Conservation (phyloP, 2,797 vertebrate genomes). For the Dendrocincla fuliginosa region DNA sequence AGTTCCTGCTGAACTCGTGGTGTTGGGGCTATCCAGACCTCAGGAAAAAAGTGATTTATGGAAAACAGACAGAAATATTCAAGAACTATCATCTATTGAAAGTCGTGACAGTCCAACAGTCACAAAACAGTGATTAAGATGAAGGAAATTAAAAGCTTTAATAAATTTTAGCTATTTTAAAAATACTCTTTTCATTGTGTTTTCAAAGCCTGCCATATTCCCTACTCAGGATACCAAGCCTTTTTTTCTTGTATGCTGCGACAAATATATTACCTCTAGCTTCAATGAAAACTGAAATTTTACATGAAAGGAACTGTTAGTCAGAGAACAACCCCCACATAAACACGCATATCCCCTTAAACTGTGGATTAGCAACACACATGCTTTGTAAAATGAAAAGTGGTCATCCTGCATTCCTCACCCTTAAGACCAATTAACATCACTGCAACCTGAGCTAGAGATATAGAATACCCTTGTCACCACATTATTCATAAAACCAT, state of each 20-base stretch:
- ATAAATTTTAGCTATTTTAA: neutral
- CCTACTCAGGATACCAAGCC: neutral
- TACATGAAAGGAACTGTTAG: neutral
- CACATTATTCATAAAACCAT: neutral
- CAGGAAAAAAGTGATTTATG: neutral
- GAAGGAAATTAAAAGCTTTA: neutral
- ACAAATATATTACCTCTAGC: neutral
- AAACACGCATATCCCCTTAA: neutral
- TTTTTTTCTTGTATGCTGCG: neutral
- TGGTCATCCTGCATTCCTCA: neutral
- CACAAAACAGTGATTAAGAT: neutral
- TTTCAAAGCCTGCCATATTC: neutral
- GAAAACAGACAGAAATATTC: neutral
- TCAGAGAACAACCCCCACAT: neutral
- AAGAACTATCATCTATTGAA: neutral
- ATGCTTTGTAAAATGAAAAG: neutral
- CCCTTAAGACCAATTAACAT: neutral
- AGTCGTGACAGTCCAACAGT: neutral
- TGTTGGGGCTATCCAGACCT: neutral
- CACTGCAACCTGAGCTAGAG: neutral
- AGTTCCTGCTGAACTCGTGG: accelerated
- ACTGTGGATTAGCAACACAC: neutral
- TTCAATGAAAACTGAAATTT: neutral
- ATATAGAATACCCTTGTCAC: neutral
- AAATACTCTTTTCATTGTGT: neutral